These are phyloP conservation scores for Drosophila anomelani DNA, from an alignment of 2,888 invertebrate species.

Conservation along the genomic window DNA sequence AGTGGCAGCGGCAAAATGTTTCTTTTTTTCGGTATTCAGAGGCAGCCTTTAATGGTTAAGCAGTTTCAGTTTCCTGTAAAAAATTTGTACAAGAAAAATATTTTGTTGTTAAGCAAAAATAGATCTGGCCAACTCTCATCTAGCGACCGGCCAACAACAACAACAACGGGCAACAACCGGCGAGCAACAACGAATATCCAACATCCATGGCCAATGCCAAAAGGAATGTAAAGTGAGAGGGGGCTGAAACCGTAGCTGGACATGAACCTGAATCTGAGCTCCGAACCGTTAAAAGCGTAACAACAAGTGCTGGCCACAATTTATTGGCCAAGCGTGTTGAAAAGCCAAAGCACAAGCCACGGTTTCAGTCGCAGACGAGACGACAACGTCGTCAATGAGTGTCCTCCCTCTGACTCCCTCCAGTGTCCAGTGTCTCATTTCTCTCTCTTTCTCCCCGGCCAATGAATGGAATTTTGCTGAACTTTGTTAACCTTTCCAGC, in stretches of 20 bases:
- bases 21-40: slow-evolving; percentile 54
- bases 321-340: slow-evolving; percentile 78
- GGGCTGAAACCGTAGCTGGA: slow-evolving; percentile 41
- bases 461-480: slow-evolving; percentile 77
- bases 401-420: slow-evolving; percentile 8
- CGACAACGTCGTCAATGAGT: slow-evolving; percentile 72
- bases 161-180: not conserved
- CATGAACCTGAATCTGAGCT: slow-evolving; percentile 50
- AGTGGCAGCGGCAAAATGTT: slow-evolving; percentile 32
- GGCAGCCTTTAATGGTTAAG: slow-evolving; percentile 67
- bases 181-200: slow-evolving; percentile 1
- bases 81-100: slow-evolving; percentile 72
- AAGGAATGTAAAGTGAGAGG: slow-evolving; percentile 59
- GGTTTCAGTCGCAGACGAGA: slow-evolving; percentile 29
- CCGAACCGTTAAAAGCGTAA: slow-evolving; percentile 77
- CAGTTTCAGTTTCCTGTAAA: slow-evolving; percentile 75
- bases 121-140: slow-evolving; percentile 47
- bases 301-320: slow-evolving; percentile 77
- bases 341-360: slow-evolving; percentile 61
- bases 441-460: slow-evolving; percentile 39
- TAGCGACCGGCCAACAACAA: not conserved
- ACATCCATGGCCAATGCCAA: slow-evolving; percentile 60
- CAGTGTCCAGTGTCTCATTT: slow-evolving; percentile 19
- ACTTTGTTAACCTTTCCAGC: slow-evolving; percentile 73
- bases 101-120: slow-evolving; percentile 76